A percentile compares a stretch with the other conserved stretches of the same genome.
These are phyloP conservation scores for Theristicus caerulescens DNA, from an alignment of 2,113 vertebrate genomes.

Conservation along the genomic window DNA sequence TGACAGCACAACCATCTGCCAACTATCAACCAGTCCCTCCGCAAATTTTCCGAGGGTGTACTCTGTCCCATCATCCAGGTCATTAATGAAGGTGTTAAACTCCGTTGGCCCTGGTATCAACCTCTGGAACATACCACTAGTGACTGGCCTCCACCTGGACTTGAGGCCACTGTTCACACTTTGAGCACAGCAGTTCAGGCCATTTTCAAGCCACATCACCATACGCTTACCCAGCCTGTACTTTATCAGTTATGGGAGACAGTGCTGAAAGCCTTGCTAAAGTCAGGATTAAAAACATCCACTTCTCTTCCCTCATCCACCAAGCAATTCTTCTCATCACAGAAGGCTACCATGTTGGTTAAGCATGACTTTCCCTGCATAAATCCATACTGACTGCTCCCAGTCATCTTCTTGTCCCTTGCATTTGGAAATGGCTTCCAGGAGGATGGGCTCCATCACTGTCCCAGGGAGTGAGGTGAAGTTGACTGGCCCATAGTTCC, in stretches of 20 bases:
- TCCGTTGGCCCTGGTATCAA: neutral
- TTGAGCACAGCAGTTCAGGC: neutral
- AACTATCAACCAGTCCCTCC: neutral
- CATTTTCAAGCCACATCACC: neutral
- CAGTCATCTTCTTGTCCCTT: neutral
- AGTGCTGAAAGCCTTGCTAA: neutral
- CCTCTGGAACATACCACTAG: neutral
- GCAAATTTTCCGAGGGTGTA: accelerated
- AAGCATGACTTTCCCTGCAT: neutral
- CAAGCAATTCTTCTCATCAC: neutral
- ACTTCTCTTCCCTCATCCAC: neutral
- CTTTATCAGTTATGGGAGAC: neutral
- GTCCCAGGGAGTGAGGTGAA: neutral
- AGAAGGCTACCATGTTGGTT: neutral
- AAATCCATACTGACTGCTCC: neutral
- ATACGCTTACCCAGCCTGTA: neutral
- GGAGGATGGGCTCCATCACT: neutral
- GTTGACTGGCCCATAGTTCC: neutral
- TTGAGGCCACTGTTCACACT: neutral
- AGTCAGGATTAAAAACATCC: neutral
- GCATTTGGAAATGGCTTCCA: neutral
- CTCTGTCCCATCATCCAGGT: neutral
- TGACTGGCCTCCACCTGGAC: neutral
- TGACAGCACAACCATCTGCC: neutral
- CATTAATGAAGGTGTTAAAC: neutral